Evolutionary conservation across 2,888 invertebrate genomes (phyloP).

Genomic region (Metopia argyrocephala): DNA sequence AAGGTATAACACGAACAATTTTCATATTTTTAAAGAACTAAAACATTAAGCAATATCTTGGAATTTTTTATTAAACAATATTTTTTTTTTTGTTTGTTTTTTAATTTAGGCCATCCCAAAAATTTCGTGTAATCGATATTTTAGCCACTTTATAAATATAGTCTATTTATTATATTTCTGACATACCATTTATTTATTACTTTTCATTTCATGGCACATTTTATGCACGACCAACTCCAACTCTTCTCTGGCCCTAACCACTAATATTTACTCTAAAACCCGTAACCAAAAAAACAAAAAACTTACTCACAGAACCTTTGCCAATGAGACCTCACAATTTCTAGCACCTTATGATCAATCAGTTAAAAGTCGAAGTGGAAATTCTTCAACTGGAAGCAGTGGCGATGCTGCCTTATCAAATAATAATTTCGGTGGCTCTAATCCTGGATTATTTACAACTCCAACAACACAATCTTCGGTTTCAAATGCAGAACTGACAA

Average conservation of each 20-base stretch:
- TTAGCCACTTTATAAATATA: conserved; percentile 45
- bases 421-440: conserved; percentile 69
- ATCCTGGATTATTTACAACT: conserved; percentile 73
- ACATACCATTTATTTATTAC: conserved; percentile 35
- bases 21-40: background rate
- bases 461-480: conserved; percentile 72
- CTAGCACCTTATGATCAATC: conserved; percentile 86
- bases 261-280: conserved; percentile 25
- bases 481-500: conserved; percentile 75
- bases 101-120: conserved; percentile 38
- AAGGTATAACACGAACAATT: background rate
- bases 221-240: conserved; percentile 46
- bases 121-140: conserved; percentile 51
- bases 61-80: conserved; percentile 1
- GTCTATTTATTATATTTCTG: conserved; percentile 26
- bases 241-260: conserved; percentile 32
- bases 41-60: no score
- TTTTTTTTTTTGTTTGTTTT: conserved; percentile 30
- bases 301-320: conserved; percentile 82
- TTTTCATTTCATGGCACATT: conserved; percentile 58
- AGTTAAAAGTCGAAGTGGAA: conserved; percentile 79
- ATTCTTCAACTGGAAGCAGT: conserved; percentile 49
- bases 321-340: conserved; percentile 86
- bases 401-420: conserved; percentile 43
- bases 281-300: conserved; percentile 24